Evolutionary conservation across 2,888 invertebrate species (phyloP), one percentile per base, ranked within the genome.

Genomic region (Clitarchus hookeri): DNA sequence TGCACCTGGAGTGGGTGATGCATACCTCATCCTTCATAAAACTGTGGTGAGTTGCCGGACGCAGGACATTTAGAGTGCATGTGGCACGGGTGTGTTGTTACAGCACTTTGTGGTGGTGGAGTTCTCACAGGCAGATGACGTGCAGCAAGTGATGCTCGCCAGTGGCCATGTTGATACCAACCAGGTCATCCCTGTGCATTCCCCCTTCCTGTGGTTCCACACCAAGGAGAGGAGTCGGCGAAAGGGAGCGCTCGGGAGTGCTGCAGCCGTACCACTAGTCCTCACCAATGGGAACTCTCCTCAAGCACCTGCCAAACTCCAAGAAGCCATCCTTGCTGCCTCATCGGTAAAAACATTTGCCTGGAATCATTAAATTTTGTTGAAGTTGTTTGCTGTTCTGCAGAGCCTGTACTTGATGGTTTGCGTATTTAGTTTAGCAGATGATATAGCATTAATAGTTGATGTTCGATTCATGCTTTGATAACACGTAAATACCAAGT

Each of bases 31-130:
- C 36, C 36, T 36, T 36, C 36, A 3, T 4, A 36, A 36, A 36
- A 36, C 36, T 36, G 36, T 36, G 36, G 36, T 36, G 36, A 36
- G 36, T 36, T 36, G 1, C 36, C 36, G 4, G 4, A 36, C 4
- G 36, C 36, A 36, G 36, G 36, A 36, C 36, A 36, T 36, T 36
- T 3, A 36, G 36, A 8, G 48, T 48, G 16, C 6, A 48, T 1
- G 16, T 48, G 48, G 48, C 48, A 6, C 6, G 48, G 11, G 48
- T 48, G 48, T 48, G 48, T 54, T 87, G 86, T 91, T 90, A 84
- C 91, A 96, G 94, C 94, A 96, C 91, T 96, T 96, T 90, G 94
- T 96, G 91, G 92, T 97, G 65, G 92, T 97, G 84, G 97, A 97
- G 92, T 97, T 95, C 91, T 91, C 91, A 6, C 91, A 93, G 19